Base-by-base conservation (phyloP, 2,113 vertebrate genomes). In the Tinamus guttatus region DNA sequence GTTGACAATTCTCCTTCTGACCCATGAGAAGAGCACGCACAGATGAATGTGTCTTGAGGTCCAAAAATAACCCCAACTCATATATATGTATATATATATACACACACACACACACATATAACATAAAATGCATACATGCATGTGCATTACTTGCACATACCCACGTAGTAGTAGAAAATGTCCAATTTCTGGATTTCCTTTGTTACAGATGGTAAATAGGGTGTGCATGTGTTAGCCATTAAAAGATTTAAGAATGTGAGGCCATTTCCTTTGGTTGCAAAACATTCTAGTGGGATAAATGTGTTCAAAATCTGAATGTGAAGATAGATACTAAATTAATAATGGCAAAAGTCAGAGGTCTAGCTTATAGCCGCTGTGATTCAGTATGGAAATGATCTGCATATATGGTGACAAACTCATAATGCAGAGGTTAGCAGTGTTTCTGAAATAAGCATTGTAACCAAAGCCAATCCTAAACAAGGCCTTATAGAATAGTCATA, bases 221-320 rank as follows among this genome's bases (percentile, higher is more conserved):
- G 27, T 73, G 63, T 64, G 83, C 79, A 45, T 62, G 40, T 11
- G 38, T 38, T 0, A 0, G 71, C 24, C 2, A 0, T 32, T 71
- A 30, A 1, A 28, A 71, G 15, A 81, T 87, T 67, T 81, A 52
- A 79, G 67, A 75, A 70, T 49, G 38, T 43, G 38, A 13, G 54
- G 38, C 54, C 14, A 24, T 86, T 86, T 85, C 49, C 15, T 8
- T 1, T 51, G 32, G 21, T 11, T 52, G 8, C 17, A 69, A 54
- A 58, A 68, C 65, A 24, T 47, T 30, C 43, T 64, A 34, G 40
- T 68, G n/a, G 13, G 82, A 56, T 9, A 25, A 32, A 27, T 73
- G 22, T 47, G 3, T 74, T 78, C 60, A 49, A 49, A 64, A 52
- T n/a, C 30, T 34, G 67, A 62, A 70, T 43, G 13, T 62, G 40